Percentiles rank a stretch among this genome's conserved stretches.
phyloP scores from a whole-genome alignment of 2,113 vertebrate species.

The Tiliqua scincoides region DNA sequence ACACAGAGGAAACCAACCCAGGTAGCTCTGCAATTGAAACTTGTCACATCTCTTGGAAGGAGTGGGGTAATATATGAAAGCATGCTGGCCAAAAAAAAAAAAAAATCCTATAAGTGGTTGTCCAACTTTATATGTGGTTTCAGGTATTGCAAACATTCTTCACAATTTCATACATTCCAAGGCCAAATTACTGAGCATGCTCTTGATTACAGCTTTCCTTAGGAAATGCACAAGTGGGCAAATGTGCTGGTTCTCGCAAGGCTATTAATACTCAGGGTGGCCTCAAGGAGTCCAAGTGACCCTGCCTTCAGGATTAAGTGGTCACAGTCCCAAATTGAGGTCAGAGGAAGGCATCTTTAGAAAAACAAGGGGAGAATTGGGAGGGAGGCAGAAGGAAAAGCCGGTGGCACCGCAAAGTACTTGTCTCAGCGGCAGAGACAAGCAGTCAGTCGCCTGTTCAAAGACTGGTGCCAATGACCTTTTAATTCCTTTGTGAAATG shows the following conservation, averaged over 20 bases:
- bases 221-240: not conserved
- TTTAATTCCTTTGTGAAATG: constrained; percentile 53
- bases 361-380: not conserved
- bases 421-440: rapidly evolving
- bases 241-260: not conserved
- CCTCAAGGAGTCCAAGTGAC: not conserved
- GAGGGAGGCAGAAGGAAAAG: not conserved
- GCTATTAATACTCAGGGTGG: not conserved
- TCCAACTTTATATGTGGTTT: constrained; percentile 39
- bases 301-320: not conserved
- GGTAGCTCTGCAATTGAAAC: not conserved
- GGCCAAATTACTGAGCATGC: constrained; percentile 23
- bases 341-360: not conserved
- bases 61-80: not conserved
- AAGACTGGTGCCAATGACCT: constrained; percentile 35
- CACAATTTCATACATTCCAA: constrained; percentile 29
- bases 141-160: constrained; percentile 55
- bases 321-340: constrained; percentile 9
- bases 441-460: not conserved
- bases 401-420: not conserved
- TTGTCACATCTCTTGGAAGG: too few relatives aligned
- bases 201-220: constrained; percentile 22
- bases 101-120: constrained; percentile 33
- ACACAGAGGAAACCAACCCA: not conserved
- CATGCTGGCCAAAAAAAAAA: too few relatives aligned